Percentiles rank a stretch among this genome's conserved stretches.
These are phyloP conservation scores for Macrostomum lignano DNA, from an alignment of 1,140 invertebrate genomes.

Conservation along the genomic window DNA sequence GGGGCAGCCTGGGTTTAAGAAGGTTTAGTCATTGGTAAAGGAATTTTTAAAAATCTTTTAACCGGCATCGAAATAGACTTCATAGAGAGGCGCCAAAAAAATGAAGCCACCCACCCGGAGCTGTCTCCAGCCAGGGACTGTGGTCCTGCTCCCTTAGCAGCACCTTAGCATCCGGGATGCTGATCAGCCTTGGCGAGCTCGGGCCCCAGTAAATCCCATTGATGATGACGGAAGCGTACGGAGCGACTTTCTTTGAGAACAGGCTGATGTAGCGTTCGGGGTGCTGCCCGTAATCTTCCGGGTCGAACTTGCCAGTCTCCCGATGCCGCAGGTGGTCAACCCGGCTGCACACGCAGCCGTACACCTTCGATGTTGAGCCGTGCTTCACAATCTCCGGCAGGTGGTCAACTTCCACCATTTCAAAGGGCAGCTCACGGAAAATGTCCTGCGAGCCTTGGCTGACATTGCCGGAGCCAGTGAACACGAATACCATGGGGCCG, in stretches of 20 bases:
- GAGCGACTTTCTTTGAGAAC: slow-evolving; percentile 84
- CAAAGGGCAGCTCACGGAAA: slow-evolving; percentile 79
- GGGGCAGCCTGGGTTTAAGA: slow-evolving; percentile 38
- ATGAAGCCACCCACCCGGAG: slow-evolving; percentile 19
- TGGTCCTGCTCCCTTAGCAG: slow-evolving; percentile 48
- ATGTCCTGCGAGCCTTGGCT: slow-evolving; percentile 74
- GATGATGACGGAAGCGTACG: slow-evolving; percentile 76
- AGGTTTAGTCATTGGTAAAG: no score
- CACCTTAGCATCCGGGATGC: slow-evolving; percentile 86
- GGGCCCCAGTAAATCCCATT: slow-evolving; percentile 98
- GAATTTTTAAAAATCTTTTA: slow-evolving; percentile 1
- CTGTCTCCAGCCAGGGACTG: slow-evolving; percentile 63
- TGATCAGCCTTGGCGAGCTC: slow-evolving; percentile 69
- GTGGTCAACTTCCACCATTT: slow-evolving; percentile 78
- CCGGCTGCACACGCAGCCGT: slow-evolving; percentile 63
- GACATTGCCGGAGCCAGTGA: slow-evolving; percentile 59
- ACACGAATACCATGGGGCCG: slow-evolving; percentile 82
- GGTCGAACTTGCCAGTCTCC: slow-evolving; percentile 54
- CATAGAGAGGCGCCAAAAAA: background rate
- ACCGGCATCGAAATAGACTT: background rate
- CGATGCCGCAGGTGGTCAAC: slow-evolving; percentile 68
- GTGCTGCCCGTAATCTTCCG: slow-evolving; percentile 60
- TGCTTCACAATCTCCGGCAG: slow-evolving; percentile 75
- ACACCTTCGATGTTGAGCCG: slow-evolving; percentile 68
- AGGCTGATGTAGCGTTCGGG: slow-evolving; percentile 77